Percentiles rank a stretch among this genome's conserved stretches.
Conservation (phyloP, 2,888 invertebrate species). For the Plebejus anna region DNA sequence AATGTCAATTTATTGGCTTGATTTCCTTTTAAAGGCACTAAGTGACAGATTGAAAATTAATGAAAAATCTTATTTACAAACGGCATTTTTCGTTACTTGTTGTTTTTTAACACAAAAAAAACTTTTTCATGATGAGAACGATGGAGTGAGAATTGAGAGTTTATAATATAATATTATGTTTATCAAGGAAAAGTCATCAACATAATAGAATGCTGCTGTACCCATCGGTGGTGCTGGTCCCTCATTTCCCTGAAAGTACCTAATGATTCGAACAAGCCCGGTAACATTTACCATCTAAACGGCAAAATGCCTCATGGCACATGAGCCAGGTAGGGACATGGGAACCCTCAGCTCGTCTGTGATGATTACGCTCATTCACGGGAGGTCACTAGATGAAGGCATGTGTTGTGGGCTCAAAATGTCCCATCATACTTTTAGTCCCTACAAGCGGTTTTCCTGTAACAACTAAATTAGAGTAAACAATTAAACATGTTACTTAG, state of each 20-base stretch:
- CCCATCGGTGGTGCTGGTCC: too few relatives aligned
- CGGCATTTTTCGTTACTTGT: too few relatives aligned
- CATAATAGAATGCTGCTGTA: too few relatives aligned
- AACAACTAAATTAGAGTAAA: background rate
- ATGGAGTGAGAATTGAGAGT: too few relatives aligned
- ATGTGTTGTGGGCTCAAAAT: constrained; percentile 32
- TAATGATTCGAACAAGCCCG: background rate
- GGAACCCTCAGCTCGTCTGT: background rate
- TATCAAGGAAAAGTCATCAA: too few relatives aligned
- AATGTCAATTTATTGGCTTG: background rate
- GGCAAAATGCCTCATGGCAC: background rate
- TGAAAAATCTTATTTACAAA: background rate
- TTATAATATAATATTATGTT: too few relatives aligned
- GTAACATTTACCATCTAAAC: background rate
- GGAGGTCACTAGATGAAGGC: background rate
- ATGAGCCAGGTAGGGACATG: background rate
- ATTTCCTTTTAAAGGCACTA: background rate
- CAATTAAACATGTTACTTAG: background rate
- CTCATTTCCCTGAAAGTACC: background rate
- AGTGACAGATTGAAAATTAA: background rate
- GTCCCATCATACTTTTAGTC: constrained; percentile 51
- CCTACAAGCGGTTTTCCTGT: background rate
- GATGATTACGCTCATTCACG: background rate
- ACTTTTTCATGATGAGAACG: too few relatives aligned
- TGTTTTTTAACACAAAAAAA: too few relatives aligned